Evolutionary conservation across 2,888 invertebrate species (phyloP).

Genomic region (Metallyticus violacea): DNA sequence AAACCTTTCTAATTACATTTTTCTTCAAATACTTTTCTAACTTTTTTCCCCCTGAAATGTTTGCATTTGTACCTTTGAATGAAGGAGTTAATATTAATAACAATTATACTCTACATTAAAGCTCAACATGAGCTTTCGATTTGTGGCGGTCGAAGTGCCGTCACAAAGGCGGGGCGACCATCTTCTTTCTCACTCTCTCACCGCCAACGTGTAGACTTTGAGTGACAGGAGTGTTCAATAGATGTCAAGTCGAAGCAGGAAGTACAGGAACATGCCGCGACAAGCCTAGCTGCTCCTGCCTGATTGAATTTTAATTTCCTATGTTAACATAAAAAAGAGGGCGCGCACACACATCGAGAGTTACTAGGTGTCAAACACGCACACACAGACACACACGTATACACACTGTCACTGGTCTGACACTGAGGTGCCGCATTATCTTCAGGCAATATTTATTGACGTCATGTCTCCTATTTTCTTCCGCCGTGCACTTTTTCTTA

Average conservation of each 20-base stretch:
- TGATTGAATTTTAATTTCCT: constrained; percentile 32
- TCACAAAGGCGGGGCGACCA: background rate
- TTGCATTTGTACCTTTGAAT: no score
- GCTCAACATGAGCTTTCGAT: background rate
- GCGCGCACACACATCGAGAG: background rate
- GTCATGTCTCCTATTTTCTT: constrained; percentile 4
- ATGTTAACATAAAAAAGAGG: constrained; percentile 8
- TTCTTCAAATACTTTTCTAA: no score
- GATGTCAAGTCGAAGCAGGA: constrained; percentile 8
- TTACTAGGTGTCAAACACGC: constrained; percentile 1
- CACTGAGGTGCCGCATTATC: background rate
- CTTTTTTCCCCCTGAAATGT: no score
- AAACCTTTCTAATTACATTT: no score
- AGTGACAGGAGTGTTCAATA: constrained; percentile 25
- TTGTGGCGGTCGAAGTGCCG: background rate
- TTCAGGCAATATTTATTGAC: constrained; percentile 10
- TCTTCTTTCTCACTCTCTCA: background rate
- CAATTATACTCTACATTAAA: background rate
- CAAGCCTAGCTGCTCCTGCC: background rate
- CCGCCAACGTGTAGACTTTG: background rate
- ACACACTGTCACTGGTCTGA: no score
- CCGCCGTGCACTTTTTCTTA: background rate
- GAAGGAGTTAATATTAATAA: background rate
- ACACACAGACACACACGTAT: no score
- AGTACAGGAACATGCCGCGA: background rate